phyloP scores from a whole-genome alignment of 2,888 invertebrate species.

The Tetragonula carbonaria region DNA sequence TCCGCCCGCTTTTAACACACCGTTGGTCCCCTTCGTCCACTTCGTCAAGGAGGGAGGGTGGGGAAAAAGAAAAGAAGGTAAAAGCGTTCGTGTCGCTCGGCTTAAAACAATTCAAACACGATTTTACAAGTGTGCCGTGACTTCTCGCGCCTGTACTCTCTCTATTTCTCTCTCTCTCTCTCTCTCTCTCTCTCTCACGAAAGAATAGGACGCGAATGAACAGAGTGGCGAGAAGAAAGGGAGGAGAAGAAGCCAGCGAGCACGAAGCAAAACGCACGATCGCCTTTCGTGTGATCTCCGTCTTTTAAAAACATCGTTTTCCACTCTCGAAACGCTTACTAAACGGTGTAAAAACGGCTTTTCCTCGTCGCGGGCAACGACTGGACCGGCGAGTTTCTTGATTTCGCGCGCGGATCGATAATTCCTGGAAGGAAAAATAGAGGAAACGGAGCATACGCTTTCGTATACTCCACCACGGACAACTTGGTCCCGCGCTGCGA shows the following conservation, averaged over 20 bases:
- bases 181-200: constrained; percentile 13
- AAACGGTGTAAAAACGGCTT: constrained; percentile 56
- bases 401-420: constrained; percentile 59
- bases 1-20: constrained; percentile 15
- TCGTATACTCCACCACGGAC: constrained; percentile 20
- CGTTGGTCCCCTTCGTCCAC: background rate
- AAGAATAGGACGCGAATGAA: background rate
- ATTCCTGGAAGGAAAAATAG: constrained; percentile 58
- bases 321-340: constrained; percentile 59
- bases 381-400: constrained; percentile 33
- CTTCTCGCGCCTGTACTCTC: constrained; percentile 29
- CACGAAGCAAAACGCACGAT: constrained; percentile 32
- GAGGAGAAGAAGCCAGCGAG: too few relatives aligned
- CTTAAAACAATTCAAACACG: constrained; percentile 64
- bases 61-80: constrained; percentile 16
- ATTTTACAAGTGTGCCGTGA: constrained; percentile 63
- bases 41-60: too few relatives aligned
- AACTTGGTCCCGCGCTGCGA: constrained; percentile 18
- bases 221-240: background rate
- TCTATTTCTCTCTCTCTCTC: too few relatives aligned
- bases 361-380: constrained; percentile 14
- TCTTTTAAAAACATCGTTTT: constrained; percentile 49
- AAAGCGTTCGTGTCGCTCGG: constrained; percentile 54
- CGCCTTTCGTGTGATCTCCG: constrained; percentile 33
- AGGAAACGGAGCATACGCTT: constrained; percentile 45